Base-by-base conservation (phyloP, 2,888 invertebrate species). In the Siphlonurus alternatus region DNA sequence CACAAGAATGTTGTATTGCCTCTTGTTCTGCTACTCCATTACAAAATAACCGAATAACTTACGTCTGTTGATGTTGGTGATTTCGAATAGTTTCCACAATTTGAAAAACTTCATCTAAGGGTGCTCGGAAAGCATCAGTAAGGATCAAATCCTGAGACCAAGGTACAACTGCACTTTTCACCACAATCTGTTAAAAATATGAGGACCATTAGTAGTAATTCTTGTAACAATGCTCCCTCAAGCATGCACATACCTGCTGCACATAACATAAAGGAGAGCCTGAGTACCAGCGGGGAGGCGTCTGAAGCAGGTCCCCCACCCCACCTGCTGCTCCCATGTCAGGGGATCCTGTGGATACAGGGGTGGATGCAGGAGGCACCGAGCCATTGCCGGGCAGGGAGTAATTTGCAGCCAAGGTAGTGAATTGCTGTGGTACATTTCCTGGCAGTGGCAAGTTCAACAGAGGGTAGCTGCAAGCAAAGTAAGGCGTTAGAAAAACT, bases 111-210 rank as follows among this genome's bases (percentile, higher is more conserved):
- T 93, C 91, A 71, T 88, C 87, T 1, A 97, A 78, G 1, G 96
- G 95, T 3, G 89, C 93, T 71, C 94, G 82, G 75, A 94, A 93
- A 59, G 94, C 94, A 80, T 96, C 96, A 73, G 88, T 88, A 71
- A 93, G 79, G 69, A 85, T 84, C 69, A 95, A 78, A 70, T 88
- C 87, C 67, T 83, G 82, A 65, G 83, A 83, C 95, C 95, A 96
- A 64, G 95, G 95, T 67, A 89, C 81, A 10, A 96, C 92, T 66
- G 90, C 87, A 73, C 80, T 73, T 72, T 83, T 75, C 63, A 78
- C 70, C 56, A 78, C 70, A 59, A 78, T 72, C 72, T 78, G 72
- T 3, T 38, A 10, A 38, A 38, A 38, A 10, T 56, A 20, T 20
- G 22, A 56, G 20, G 7, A 18, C 5, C 7, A 51, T 51, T 51